Base-by-base conservation (phyloP, 2,797 vertebrate genomes). In the Garrulus glandarius region DNA sequence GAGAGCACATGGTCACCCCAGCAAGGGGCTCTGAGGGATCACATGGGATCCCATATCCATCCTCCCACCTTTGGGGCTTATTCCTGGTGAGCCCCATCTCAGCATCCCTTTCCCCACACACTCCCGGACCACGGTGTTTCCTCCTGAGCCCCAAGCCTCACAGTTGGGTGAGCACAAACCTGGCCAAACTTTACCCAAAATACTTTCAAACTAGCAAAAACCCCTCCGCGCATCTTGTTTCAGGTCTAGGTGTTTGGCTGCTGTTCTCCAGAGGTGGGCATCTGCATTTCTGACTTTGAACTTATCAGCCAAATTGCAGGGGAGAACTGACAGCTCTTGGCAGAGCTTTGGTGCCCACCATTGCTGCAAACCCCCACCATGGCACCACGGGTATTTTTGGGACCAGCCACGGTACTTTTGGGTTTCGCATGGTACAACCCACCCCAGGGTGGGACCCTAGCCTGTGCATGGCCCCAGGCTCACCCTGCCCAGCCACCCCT, bases 151-250 rank as follows among this genome's bases (percentile, higher is more conserved):
- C 44, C 47, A 47, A 39, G 43, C 19, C 36, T 27, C 2, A 6
- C 22, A 14, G 17, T 30, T 10, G 1, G 15, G 5, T 37, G 44
- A 72, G 49, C 14, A 63, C 44, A 83, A 56, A 70, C 10, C 5
- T 49, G 27, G 16, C 29, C 61, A 63, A 60, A 49, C 10, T 56
- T 83, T 32, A 80, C 53, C 9, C 24, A 16, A 87, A 83, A 75
- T 37, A 30, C 14, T 77, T 77, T 36, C 10, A 50, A 80, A 74
- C 9, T 27, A 60, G 5, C 11, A 61, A 79, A 41, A 60, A 49
- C 0, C 0, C 5, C 10, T 49, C 32, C 3, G 0, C 0, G 0
- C 30, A 67, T 60, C 15, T 85, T 65, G 11, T 46, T 70, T 70
- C 44, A 17, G 15, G 7, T 70, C 41, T n/a, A 37, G 24, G 19